Conservation (phyloP, 2,113 vertebrate species). For the Poeciliopsis occidentalis region DNA sequence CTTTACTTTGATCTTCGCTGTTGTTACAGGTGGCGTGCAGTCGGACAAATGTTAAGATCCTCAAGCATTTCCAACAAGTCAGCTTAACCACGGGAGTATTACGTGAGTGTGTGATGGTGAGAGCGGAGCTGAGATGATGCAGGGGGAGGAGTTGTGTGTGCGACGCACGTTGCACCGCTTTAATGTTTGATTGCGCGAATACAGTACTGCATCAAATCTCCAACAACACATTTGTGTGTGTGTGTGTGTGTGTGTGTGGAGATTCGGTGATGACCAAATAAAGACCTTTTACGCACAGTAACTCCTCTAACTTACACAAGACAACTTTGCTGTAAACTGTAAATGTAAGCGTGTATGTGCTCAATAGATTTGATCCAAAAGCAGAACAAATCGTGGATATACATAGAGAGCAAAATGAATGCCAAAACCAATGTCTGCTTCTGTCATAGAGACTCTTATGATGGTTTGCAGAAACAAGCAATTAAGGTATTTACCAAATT, state of each 20-base stretch:
- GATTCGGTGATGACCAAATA: neutral
- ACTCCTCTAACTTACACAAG: neutral
- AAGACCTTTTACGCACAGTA: neutral
- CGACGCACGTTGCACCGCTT: constrained; percentile 9
- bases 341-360: neutral
- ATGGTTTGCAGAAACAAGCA: neutral
- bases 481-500: neutral
- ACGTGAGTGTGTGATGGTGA: constrained; percentile 63
- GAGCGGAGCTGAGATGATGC: constrained; percentile 55
- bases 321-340: neutral
- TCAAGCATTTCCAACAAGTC: constrained; percentile 72
- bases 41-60: constrained; percentile 49
- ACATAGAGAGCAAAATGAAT: neutral
- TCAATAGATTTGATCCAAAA: neutral
- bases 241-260: neutral
- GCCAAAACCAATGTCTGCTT: neutral
- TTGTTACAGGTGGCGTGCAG: constrained; percentile 36
- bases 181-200: constrained; percentile 7
- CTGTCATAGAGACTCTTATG: neutral
- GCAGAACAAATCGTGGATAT: neutral
- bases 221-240: neutral
- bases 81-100: constrained; percentile 61
- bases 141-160: constrained; percentile 33
- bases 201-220: constrained; percentile 57
- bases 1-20: constrained; percentile 43